A percentile compares a stretch with the other conserved stretches of the same genome.
phyloP scores from a whole-genome alignment of 1,140 invertebrate species.

The Megathymus violae region DNA sequence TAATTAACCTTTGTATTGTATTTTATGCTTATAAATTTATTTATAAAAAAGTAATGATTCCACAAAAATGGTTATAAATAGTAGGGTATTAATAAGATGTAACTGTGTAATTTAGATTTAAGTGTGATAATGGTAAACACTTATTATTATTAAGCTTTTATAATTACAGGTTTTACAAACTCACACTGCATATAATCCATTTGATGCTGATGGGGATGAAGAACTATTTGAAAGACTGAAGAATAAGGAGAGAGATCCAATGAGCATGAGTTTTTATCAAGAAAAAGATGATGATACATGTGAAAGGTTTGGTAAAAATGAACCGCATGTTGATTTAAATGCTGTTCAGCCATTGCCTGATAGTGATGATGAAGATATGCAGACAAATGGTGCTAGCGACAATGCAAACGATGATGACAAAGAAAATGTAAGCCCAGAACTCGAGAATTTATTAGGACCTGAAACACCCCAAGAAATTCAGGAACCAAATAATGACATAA shows the following conservation, averaged over 20 bases:
- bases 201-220: conserved; percentile 73
- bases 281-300: conserved; percentile 85
- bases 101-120: conserved; percentile 1
- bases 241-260: conserved; percentile 85
- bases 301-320: conserved; percentile 66
- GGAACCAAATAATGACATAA: conserved; percentile 74
- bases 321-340: conserved; percentile 85
- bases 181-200: conserved; percentile 72
- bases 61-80: too few relatives aligned
- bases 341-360: conserved; percentile 86
- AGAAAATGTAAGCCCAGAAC: conserved; percentile 66
- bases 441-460: conserved; percentile 47
- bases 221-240: conserved; percentile 80
- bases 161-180: conserved; percentile 73
- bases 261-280: conserved; percentile 88
- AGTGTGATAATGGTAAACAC: too few relatives aligned
- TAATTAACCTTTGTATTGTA: too few relatives aligned
- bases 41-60: too few relatives aligned
- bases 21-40: too few relatives aligned
- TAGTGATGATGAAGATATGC: conserved; percentile 82
- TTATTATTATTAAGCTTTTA: too few relatives aligned
- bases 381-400: conserved; percentile 62
- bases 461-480: conserved; percentile 37
- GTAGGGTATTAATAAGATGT: too few relatives aligned
- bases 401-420: conserved; percentile 57